Evolutionary conservation across 2,113 vertebrate species (phyloP).

Genomic region (Datnioides undecimradiatus): DNA sequence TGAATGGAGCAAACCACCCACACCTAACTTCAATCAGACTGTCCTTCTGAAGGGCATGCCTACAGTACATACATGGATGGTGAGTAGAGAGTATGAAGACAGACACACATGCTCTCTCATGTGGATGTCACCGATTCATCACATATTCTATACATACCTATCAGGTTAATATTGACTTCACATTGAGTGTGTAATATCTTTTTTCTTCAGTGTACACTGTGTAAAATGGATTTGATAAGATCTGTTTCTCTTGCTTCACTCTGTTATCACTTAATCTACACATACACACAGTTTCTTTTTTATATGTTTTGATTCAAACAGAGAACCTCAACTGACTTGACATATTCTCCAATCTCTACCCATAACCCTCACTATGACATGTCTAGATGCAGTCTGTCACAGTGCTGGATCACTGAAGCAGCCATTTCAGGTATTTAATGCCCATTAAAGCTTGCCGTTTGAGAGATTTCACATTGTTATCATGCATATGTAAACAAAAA

Average conservation of each 20-base stretch:
- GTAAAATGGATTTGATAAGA: conserved; percentile 66
- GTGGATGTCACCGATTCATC: conserved; percentile 33
- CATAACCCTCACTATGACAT: neutral
- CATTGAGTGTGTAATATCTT: conserved; percentile 55
- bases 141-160: conserved; percentile 37
- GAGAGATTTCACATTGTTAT: neutral
- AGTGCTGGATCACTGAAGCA: neutral
- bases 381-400: neutral
- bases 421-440: neutral
- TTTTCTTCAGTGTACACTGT: conserved; percentile 40
- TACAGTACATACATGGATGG: conserved; percentile 29
- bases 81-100: conserved; percentile 30
- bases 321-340: neutral
- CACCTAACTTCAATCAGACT: conserved; percentile 61
- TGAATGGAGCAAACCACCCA: conserved; percentile 58
- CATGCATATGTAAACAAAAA: neutral
- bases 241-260: conserved; percentile 40
- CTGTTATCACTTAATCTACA: conserved; percentile 20
- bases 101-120: neutral
- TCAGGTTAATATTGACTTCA: conserved; percentile 56
- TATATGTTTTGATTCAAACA: conserved; percentile 35
- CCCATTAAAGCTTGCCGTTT: neutral
- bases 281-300: neutral
- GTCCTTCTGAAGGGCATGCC: conserved; percentile 61
- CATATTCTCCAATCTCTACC: conserved; percentile 26